A percentile compares a stretch with the other conserved stretches of the same genome.
Evolutionary conservation across 2,113 vertebrate species (phyloP).

Genomic region (Carassius carassius): DNA sequence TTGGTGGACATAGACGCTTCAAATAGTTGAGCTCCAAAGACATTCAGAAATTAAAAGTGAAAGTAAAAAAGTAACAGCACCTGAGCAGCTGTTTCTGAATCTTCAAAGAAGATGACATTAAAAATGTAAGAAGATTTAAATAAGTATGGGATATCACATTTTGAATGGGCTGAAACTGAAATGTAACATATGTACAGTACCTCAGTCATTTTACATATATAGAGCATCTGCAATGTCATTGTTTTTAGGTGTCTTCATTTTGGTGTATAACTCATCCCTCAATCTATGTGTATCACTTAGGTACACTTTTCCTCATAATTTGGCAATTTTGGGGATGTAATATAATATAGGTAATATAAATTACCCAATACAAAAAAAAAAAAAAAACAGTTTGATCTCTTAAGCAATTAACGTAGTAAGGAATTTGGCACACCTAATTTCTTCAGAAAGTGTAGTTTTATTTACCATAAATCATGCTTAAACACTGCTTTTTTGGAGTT

Average conservation of each 20-base stretch:
- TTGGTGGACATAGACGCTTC: conserved; percentile 88
- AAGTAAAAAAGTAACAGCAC: conserved; percentile 68
- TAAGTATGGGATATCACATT: not conserved
- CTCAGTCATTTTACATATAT: too few relatives aligned
- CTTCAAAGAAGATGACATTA: too few relatives aligned
- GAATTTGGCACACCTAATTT: not conserved
- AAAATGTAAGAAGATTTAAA: not conserved
- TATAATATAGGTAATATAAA: too few relatives aligned
- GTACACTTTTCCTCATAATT: not conserved
- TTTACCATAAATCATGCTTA: not conserved
- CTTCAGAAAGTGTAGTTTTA: not conserved
- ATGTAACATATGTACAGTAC: not conserved
- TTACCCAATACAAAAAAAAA: too few relatives aligned
- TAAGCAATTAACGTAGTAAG: too few relatives aligned
- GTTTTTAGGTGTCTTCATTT: not conserved
- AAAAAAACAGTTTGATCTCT: too few relatives aligned
- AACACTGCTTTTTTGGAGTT: not conserved
- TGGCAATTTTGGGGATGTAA: not conserved
- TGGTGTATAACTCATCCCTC: not conserved
- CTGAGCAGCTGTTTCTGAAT: too few relatives aligned
- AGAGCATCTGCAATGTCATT: not conserved
- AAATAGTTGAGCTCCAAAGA: conserved; percentile 85
- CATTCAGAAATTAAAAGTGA: conserved; percentile 88
- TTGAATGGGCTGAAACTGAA: not conserved
- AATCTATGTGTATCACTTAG: too few relatives aligned